Percentiles rank a stretch among this genome's conserved stretches.
Conservation (phyloP, 2,113 vertebrate genomes). For the Apus apus region DNA sequence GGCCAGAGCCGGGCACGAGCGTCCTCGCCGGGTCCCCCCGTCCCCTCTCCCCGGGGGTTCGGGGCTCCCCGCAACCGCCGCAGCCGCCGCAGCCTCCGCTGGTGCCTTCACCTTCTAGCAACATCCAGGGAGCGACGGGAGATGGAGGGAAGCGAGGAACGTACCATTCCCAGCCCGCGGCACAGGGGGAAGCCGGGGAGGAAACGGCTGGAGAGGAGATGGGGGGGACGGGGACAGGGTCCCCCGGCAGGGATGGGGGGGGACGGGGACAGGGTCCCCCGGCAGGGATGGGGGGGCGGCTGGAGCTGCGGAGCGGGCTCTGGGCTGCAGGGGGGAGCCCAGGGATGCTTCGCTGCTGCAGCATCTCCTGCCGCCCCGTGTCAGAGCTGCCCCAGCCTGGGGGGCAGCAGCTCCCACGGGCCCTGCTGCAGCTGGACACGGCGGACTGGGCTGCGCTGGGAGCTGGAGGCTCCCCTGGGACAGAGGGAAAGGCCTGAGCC, state of each 20-base stretch:
- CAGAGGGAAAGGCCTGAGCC: neutral
- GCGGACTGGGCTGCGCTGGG: accelerated
- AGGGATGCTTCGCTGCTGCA: neutral
- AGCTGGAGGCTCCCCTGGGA: neutral
- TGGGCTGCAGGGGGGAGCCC: neutral
- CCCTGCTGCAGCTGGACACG: neutral
- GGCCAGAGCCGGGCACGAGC: accelerated
- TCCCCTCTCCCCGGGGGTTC: neutral
- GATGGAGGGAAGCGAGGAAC: conserved; percentile 27
- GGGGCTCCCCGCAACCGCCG: neutral
- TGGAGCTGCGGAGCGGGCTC: too few relatives aligned
- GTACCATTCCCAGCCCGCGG: conserved; percentile 66
- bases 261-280: too few relatives aligned
- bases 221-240: too few relatives aligned
- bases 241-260: too few relatives aligned
- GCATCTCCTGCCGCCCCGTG: neutral
- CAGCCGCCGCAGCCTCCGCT: conserved; percentile 39
- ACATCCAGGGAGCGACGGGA: conserved; percentile 58
- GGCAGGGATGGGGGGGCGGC: too few relatives aligned
- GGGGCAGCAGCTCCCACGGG: neutral
- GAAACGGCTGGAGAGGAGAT: neutral
- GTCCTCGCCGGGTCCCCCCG: neutral
- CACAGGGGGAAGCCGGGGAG: neutral
- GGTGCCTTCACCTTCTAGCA: conserved; percentile 74
- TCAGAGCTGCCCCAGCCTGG: neutral